Percentiles rank a stretch among this genome's conserved stretches.
Conservation (phyloP, 1,140 invertebrate genomes). For the Bombyx mandarina region DNA sequence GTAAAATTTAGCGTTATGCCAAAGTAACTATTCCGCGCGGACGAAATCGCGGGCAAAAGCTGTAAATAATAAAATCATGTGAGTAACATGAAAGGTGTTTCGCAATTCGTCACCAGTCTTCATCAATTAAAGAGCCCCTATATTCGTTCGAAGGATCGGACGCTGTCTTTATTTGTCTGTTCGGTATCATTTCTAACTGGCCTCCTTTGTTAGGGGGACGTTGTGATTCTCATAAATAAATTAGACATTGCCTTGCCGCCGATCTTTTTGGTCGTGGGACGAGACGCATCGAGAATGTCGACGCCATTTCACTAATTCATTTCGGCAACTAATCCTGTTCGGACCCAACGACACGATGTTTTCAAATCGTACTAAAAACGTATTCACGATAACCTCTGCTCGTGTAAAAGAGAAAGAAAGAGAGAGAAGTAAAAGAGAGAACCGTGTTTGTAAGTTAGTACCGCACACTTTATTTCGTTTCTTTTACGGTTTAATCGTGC, state of each 20-base stretch:
- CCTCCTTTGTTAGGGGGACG: constrained; percentile 20
- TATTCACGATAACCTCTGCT: too few relatives aligned
- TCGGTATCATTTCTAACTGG: constrained; percentile 23
- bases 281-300: constrained; percentile 48
- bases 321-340: constrained; percentile 38
- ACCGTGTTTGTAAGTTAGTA: too few relatives aligned
- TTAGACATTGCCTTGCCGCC: constrained; percentile 41
- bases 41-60: too few relatives aligned
- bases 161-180: constrained; percentile 23
- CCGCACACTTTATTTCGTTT: too few relatives aligned
- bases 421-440: too few relatives aligned
- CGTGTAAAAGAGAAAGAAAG: too few relatives aligned
- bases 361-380: neutral
- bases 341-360: constrained; percentile 24
- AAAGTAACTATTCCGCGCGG: too few relatives aligned
- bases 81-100: too few relatives aligned
- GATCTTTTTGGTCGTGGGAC: constrained; percentile 40
- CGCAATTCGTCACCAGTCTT: neutral
- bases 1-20: too few relatives aligned
- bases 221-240: constrained; percentile 56
- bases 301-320: constrained; percentile 62
- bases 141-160: constrained; percentile 11
- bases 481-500: too few relatives aligned
- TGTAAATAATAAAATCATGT: too few relatives aligned
- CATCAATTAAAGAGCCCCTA: constrained; percentile 19